Base-by-base conservation (phyloP, 2,797 vertebrate species). In the Gambusia yucatana region DNA sequence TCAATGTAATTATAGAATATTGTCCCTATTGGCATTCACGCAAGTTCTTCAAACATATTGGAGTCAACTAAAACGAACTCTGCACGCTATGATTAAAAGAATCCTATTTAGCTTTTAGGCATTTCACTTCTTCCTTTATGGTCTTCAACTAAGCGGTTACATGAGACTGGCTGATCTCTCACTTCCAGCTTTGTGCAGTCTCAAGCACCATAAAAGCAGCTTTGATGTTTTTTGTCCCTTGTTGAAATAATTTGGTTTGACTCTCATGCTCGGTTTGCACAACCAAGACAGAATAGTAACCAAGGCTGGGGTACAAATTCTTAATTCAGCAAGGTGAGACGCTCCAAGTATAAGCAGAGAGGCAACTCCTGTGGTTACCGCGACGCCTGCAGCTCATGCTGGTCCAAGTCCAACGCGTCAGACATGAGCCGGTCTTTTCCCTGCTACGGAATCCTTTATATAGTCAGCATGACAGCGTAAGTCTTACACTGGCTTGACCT, bases 331-430 rank as follows among this genome's bases (percentile, higher is more conserved):
- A 73, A 80, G 65, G 63, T 69, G 5, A 71, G 70, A 76, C 17
- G 75, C 78, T 65, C 87, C 72, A n/a, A 87, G 81, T 30, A 84
- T 84, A 5, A 86, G 74, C 41, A 85, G 67, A 70, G 77, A 33
- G 4, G 85, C 83, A 5, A 86, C 28, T 33, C 57, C 36, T 65
- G 3, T 41, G 63, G 25, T 9, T 22, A 65, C 17, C 8, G 11
- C 30, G 3, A 65, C 3, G 22, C 20, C 63, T 41, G 36, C 63
- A 9, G 6, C 17, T 20, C 33, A 1, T 41, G 20, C 63, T 67
- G 36, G 36, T 67, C 36, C 36, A 25, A 39, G 63, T 67, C 63
- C 63, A 22, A 39, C 36, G 11, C 5, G 3, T 39, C 6, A 6
- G 33, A 9, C 6, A 0, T 67, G 25, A 67, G 63, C 9, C 20